phyloP scores from a whole-genome alignment of 2,797 vertebrate genomes.

The Diglossa cyanea region DNA sequence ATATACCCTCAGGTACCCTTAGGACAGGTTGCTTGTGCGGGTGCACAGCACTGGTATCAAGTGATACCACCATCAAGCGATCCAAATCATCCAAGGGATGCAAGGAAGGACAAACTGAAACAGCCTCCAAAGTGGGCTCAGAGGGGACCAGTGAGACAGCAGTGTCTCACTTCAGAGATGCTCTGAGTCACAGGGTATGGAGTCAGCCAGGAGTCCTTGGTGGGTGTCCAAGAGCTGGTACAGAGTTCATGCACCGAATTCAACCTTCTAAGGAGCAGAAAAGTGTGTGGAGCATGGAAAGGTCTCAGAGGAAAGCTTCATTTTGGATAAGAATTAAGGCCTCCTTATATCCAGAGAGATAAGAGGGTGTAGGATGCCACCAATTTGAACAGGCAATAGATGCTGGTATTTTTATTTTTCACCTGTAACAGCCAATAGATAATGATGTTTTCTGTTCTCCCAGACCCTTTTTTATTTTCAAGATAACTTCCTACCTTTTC shows the following conservation, averaged over 20 bases:
- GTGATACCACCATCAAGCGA: not conserved
- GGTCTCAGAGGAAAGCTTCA: not conserved
- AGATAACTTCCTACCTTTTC: not conserved
- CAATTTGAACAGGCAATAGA: not conserved
- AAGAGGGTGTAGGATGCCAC: not conserved
- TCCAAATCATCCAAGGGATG: fast-evolving
- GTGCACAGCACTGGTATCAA: not conserved
- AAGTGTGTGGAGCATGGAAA: not conserved
- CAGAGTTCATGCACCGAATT: not conserved
- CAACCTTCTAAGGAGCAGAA: not conserved
- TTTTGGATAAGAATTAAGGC: not conserved
- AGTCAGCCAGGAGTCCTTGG: not conserved
- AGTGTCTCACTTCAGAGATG: not conserved
- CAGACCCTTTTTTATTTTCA: not conserved
- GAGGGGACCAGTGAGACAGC: not conserved
- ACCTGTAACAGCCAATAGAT: not conserved
- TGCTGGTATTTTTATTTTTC: not conserved
- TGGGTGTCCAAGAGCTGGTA: not conserved
- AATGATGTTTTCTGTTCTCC: not conserved
- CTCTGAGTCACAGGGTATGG: fast-evolving
- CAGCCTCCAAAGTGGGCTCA: not conserved
- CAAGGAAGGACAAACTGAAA: not conserved
- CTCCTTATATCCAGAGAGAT: not conserved
- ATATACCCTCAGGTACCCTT: not conserved
- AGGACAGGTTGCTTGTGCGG: not conserved